Percentiles rank a stretch among this genome's conserved stretches.
These are phyloP conservation scores for Epinotia ramella DNA, from an alignment of 2,888 invertebrate species.

Conservation along the genomic window DNA sequence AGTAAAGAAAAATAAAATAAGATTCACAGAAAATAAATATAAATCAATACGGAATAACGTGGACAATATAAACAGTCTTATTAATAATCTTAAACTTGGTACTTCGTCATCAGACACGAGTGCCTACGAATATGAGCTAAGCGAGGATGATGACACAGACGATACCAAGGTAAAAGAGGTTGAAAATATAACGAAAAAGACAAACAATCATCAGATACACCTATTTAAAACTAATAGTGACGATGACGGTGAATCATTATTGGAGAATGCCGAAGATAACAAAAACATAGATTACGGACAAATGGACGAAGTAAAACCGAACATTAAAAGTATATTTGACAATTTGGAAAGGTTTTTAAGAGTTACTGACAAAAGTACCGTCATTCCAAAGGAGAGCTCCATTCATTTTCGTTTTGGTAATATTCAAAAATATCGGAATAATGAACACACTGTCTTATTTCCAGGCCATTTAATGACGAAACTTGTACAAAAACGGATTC, in stretches of 20 bases:
- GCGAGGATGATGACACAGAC: too few species aligned
- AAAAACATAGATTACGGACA: neutral
- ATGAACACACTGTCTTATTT: neutral
- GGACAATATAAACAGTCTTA: neutral
- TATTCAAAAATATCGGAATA: neutral
- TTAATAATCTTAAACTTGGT: neutral
- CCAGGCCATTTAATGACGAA: conserved; percentile 1
- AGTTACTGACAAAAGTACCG: neutral
- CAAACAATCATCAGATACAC: neutral
- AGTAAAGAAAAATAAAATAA: neutral
- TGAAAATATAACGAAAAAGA: neutral
- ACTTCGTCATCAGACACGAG: neutral
- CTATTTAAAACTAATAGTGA: neutral
- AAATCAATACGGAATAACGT: neutral
- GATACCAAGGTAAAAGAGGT: neutral
- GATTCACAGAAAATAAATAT: neutral
- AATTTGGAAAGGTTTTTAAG: neutral
- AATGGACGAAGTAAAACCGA: neutral
- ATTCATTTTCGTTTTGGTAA: neutral
- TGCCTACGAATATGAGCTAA: conserved; percentile 8
- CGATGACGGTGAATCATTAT: neutral
- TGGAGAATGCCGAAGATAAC: neutral
- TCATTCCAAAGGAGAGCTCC: neutral
- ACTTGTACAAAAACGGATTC: neutral
- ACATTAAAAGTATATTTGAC: neutral